Base-by-base conservation (phyloP, 2,888 invertebrate genomes). In the Notodonta dromedarius region DNA sequence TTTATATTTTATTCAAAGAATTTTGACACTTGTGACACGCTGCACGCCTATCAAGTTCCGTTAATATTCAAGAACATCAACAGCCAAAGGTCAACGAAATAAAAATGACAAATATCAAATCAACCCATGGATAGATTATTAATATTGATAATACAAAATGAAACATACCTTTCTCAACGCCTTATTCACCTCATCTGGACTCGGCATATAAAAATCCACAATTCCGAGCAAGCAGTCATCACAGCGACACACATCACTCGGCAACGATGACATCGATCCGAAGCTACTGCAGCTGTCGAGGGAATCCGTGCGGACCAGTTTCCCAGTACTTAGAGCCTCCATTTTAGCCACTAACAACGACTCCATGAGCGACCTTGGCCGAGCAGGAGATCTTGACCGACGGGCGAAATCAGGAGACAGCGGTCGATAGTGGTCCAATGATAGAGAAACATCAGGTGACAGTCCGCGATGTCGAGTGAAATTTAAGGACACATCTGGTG, bases 221-320 rank as follows among this genome's bases (percentile, higher is more conserved):
- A 97, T 97, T 6, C 97, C 97, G 71, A 97, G 94, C 66, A 97
- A 90, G 77, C 97, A 97, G 86, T 97, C 97, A 83, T 97, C 97
- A 84, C 97, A 97, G 66, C 96, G 94, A 86, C 97, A 97, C 71
- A 97, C 95, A 80, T 97, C 97, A 85, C 96, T 96, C 7, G 95
- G 93, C 69, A 95, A 78, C 8, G 97, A 96, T 62, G 96, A 95
- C 83, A 94, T 93, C 0, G 96, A 96, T 16, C 95, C 95, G 61
- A 95, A 93, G 60, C 96, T 96, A 84, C 96, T 96, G 74, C 95
- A 95, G 70, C 96, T 96, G 83, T 97, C 97, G 86, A 96, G 94
- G 8, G 97, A 97, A 78, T 97, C 96, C 35, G 96, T 96, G 72
- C 97, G 94, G 63, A 96, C 94, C 70, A 97, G 85, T 68, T 87